Evolutionary conservation across 2,113 vertebrate species (phyloP).

Genomic region (Hucho hucho): DNA sequence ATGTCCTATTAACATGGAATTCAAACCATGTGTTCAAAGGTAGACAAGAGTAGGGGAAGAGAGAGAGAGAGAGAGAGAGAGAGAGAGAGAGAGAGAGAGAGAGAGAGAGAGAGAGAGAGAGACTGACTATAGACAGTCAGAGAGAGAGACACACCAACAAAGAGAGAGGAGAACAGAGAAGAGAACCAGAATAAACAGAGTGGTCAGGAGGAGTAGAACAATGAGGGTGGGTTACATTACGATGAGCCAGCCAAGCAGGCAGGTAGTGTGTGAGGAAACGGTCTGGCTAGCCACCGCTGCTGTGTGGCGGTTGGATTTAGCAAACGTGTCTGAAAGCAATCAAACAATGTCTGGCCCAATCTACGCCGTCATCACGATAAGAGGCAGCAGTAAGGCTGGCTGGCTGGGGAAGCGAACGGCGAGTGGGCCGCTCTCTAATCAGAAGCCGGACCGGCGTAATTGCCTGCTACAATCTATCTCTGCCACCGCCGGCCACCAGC

Average conservation of each 20-base stretch:
- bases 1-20: too few relatives aligned
- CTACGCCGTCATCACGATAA: conserved; percentile 52
- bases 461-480: conserved; percentile 61
- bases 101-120: too few relatives aligned
- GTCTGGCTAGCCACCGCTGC: conserved; percentile 7
- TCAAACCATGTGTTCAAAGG: too few relatives aligned
- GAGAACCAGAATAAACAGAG: too few relatives aligned
- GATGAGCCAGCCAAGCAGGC: neutral
- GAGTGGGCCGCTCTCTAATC: conserved; percentile 63
- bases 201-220: neutral
- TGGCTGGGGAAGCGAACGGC: conserved; percentile 17
- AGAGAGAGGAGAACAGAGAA: neutral
- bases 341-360: conserved; percentile 53
- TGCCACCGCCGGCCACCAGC: conserved; percentile 31
- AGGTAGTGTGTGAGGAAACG: conserved; percentile 4
- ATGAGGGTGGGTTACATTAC: conserved; percentile 11
- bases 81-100: too few relatives aligned
- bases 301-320: conserved; percentile 44
- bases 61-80: too few relatives aligned
- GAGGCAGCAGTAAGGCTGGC: conserved; percentile 43
- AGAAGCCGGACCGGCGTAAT: conserved; percentile 49
- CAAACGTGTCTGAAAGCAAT: conserved; percentile 63
- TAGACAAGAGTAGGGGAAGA: too few relatives aligned
- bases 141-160: conserved; percentile 1
- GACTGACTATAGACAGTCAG: too few relatives aligned